A percentile compares a stretch with the other conserved stretches of the same genome.
These are phyloP conservation scores for Yponomeuta plumbellus DNA, from an alignment of 2,888 invertebrate species.

Conservation along the genomic window DNA sequence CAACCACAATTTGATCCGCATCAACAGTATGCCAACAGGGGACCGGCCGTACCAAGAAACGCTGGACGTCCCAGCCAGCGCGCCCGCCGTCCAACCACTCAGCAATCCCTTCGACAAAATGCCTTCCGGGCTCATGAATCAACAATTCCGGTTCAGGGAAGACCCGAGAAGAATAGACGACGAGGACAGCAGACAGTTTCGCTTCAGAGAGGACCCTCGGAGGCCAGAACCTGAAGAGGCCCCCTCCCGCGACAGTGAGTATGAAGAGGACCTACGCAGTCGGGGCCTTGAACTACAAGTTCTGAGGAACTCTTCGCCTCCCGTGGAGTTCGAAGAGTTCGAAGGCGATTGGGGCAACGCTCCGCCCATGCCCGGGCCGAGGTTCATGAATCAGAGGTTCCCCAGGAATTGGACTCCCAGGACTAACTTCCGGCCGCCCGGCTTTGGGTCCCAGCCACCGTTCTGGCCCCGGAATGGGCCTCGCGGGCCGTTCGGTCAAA, in stretches of 20 bases:
- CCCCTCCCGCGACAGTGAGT: conserved; percentile 34
- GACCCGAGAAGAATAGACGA: conserved; percentile 25
- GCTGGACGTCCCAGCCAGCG: conserved; percentile 34
- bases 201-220: conserved; percentile 21
- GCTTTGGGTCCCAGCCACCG: conserved; percentile 31
- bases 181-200: conserved; percentile 26
- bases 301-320: conserved; percentile 29
- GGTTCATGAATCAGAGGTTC: conserved; percentile 46
- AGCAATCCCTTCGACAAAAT: conserved; percentile 57
- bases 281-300: conserved; percentile 34
- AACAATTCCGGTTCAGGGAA: conserved; percentile 20
- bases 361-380: conserved; percentile 34
- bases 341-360: conserved; percentile 26
- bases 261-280: conserved; percentile 47
- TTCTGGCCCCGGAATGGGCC: conserved; percentile 58
- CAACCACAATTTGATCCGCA: conserved; percentile 41
- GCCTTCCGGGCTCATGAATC: conserved; percentile 39
- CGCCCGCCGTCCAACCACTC: conserved; percentile 43
- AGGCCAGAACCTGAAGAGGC: conserved; percentile 28
- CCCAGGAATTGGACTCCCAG: conserved; percentile 62
- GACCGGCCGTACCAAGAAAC: conserved; percentile 24
- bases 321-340: conserved; percentile 35
- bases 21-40: conserved; percentile 33
- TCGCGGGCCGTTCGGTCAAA: conserved; percentile 52
- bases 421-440: conserved; percentile 45